A percentile compares a stretch with the other conserved stretches of the same genome.
phyloP scores from a whole-genome alignment of 2,888 invertebrate genomes.

The Aproaerema taeniolella region DNA sequence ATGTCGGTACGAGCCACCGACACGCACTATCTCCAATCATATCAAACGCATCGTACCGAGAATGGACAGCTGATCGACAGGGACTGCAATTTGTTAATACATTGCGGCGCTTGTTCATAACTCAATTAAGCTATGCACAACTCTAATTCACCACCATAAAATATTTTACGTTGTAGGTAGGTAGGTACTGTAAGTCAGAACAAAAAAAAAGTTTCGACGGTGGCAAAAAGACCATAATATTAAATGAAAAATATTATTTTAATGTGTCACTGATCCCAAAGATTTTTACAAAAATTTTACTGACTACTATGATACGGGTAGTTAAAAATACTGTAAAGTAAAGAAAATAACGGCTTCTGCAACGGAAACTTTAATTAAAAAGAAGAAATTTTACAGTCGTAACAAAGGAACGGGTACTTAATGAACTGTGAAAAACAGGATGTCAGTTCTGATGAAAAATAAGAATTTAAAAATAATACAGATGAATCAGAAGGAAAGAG shows the following conservation, averaged over 20 bases:
- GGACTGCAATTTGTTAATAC: conserved; percentile 24
- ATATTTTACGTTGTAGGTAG: no score
- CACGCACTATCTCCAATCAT: conserved; percentile 65
- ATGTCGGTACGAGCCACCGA: conserved; percentile 41
- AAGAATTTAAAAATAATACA: conserved; percentile 22
- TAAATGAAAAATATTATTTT: no score
- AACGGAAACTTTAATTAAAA: conserved; percentile 29
- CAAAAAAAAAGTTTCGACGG: no score
- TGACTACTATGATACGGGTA: no score
- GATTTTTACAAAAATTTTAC: no score
- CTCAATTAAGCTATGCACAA: no score
- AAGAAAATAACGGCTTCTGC: conserved; percentile 15
- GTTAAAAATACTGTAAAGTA: conserved; percentile 8
- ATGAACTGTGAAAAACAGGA: conserved; percentile 29
- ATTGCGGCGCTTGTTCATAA: no score
- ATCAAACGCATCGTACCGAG: conserved; percentile 59
- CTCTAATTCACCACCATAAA: no score
- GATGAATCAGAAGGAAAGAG: conserved; percentile 25
- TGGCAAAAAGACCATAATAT: no score
- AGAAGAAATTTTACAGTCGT: conserved; percentile 16
- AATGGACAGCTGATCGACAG: conserved; percentile 54
- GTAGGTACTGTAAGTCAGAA: no score
- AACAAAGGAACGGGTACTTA: conserved; percentile 27
- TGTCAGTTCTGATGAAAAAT: conserved; percentile 24
- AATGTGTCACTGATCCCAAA: no score